Conservation (phyloP, 2,888 invertebrate species). For the Lycaena phlaeas region DNA sequence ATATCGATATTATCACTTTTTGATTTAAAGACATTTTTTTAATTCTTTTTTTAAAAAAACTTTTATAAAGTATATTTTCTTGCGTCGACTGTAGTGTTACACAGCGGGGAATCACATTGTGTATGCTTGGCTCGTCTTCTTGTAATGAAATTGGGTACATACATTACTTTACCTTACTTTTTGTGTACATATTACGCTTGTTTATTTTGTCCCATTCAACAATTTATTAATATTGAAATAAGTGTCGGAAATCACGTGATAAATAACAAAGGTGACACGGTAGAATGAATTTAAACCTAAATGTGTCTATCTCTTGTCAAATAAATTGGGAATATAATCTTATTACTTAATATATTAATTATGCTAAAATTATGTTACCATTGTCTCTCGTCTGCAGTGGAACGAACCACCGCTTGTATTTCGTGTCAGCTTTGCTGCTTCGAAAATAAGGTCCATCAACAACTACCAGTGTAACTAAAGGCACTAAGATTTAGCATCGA, state of each 20-base stretch:
- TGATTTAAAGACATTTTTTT: too few species aligned
- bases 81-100: background rate
- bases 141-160: constrained; percentile 3
- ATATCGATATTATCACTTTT: too few species aligned
- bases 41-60: too few species aligned
- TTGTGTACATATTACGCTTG: background rate
- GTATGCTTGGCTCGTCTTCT: constrained; percentile 1
- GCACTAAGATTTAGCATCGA: too few species aligned
- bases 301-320: background rate
- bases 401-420: too few species aligned
- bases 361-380: too few species aligned
- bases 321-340: background rate
- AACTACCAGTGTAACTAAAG: too few species aligned
- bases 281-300: background rate
- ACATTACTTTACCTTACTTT: constrained; percentile 3
- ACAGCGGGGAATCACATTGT: background rate
- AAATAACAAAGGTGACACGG: background rate
- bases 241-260: background rate
- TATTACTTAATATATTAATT: too few species aligned
- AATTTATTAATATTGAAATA: background rate
- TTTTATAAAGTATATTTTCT: background rate
- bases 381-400: too few species aligned
- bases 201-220: background rate
- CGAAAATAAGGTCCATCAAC: too few species aligned
- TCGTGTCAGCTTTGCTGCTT: too few species aligned